Evolutionary conservation across 2,113 vertebrate genomes (phyloP).

Genomic region (Campylomormyrus numenius): DNA sequence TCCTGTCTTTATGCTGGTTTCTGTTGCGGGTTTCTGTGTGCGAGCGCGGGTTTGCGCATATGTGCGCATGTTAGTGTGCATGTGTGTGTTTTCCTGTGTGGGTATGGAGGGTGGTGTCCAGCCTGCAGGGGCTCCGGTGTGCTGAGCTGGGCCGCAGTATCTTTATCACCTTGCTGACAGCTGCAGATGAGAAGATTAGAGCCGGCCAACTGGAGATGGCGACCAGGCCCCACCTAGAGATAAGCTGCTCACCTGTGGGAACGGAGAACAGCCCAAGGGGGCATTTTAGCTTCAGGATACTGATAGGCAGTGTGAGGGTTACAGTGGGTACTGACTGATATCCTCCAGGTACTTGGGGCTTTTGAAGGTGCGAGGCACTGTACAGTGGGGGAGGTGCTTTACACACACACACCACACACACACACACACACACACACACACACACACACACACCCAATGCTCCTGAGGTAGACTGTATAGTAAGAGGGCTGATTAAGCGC

Average conservation of each 20-base stretch:
- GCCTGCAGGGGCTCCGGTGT: constrained; percentile 33
- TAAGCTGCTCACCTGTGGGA: constrained; percentile 34
- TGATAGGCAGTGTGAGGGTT: not conserved
- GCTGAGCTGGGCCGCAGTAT: constrained; percentile 54
- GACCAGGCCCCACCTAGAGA: constrained; percentile 51
- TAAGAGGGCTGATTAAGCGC: not conserved
- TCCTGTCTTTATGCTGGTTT: not conserved
- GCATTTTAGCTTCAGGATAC: constrained; percentile 5
- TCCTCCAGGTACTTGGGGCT: not conserved
- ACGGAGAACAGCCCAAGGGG: not conserved
- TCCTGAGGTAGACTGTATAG: not conserved
- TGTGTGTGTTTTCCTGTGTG: not conserved
- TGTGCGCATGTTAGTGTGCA: constrained; percentile 12
- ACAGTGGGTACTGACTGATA: not conserved
- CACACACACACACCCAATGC: not conserved
- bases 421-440: not conserved
- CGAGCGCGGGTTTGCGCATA: constrained; percentile 9
- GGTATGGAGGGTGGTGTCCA: not conserved
- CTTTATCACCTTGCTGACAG: constrained; percentile 59
- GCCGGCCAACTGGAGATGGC: constrained; percentile 11
- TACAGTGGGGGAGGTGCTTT: not conserved
- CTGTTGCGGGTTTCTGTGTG: not conserved
- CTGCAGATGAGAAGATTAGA: constrained; percentile 61
- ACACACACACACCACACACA: not conserved
- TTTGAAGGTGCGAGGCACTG: not conserved